phyloP scores from a whole-genome alignment of 1,140 invertebrate genomes.

The Homalodisca vitripennis region DNA sequence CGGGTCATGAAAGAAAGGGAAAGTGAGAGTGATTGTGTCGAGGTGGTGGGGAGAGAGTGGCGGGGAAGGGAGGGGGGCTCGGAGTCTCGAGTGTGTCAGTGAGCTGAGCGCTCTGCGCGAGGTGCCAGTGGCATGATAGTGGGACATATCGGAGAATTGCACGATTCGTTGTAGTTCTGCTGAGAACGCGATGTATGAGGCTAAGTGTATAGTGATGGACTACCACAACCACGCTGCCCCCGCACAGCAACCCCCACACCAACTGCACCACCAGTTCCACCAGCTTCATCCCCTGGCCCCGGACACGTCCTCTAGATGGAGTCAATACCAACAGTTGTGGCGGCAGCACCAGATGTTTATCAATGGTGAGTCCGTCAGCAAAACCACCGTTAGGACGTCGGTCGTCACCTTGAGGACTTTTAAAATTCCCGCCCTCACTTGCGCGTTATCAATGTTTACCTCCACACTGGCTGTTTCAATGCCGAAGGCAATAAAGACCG shows the following conservation, averaged over 20 bases:
- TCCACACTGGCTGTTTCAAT: too few species aligned
- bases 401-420: neutral
- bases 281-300: conserved; percentile 53
- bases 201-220: conserved; percentile 44
- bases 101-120: neutral
- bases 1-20: conserved; percentile 30
- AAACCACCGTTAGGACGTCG: neutral
- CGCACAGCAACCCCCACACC: conserved; percentile 38
- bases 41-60: neutral
- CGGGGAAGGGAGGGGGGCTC: neutral
- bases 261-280: conserved; percentile 49
- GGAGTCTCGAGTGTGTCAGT: neutral
- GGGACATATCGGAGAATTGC: neutral
- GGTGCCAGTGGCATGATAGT: neutral
- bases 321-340: conserved; percentile 56
- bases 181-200: conserved; percentile 39
- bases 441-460: too few species aligned
- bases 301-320: conserved; percentile 53
- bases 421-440: neutral
- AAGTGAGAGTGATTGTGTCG: conserved; percentile 1
- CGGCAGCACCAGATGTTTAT: conserved; percentile 54
- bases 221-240: conserved; percentile 39
- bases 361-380: conserved; percentile 49
- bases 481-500: too few species aligned
- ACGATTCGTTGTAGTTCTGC: neutral